A percentile compares a stretch with the other conserved stretches of the same genome.
Evolutionary conservation across 2,113 vertebrate genomes (phyloP).

Genomic region (Turdus rufiventris): DNA sequence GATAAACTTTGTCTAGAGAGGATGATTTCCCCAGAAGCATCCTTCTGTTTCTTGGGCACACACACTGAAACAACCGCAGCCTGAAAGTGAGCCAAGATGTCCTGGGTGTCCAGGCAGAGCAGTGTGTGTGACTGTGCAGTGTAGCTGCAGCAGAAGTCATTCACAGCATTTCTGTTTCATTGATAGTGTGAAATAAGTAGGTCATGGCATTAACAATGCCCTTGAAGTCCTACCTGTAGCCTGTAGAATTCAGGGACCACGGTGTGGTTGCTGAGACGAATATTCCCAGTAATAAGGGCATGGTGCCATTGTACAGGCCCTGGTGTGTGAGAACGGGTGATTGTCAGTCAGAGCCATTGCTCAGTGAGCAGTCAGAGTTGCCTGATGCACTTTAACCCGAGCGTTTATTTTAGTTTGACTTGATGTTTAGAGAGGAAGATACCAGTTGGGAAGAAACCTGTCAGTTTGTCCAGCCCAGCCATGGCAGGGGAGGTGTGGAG

Average conservation of each 20-base stretch:
- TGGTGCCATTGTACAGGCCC: background rate
- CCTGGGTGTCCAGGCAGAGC: background rate
- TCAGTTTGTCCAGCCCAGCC: conserved; percentile 86
- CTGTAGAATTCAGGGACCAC: background rate
- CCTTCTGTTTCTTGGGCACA: background rate
- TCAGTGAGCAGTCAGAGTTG: conserved; percentile 35
- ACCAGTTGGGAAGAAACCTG: conserved; percentile 87
- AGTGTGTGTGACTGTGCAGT: background rate
- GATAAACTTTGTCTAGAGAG: background rate
- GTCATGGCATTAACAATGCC: background rate
- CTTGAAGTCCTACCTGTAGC: background rate
- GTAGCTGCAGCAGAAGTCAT: background rate
- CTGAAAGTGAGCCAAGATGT: background rate
- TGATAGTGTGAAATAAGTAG: background rate
- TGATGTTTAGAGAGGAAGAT: conserved; percentile 98
- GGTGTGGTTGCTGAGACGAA: background rate
- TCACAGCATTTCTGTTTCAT: background rate
- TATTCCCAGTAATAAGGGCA: background rate
- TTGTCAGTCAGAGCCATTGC: background rate
- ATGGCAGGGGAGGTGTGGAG: conserved; percentile 81
- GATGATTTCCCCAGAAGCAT: background rate
- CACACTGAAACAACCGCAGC: background rate
- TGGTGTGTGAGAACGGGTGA: background rate
- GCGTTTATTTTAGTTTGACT: conserved; percentile 87
- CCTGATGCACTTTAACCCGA: conserved; percentile 58